A percentile compares a stretch with the other conserved stretches of the same genome.
Conservation (phyloP, 2,888 invertebrate species). For the Acronicta aceris region DNA sequence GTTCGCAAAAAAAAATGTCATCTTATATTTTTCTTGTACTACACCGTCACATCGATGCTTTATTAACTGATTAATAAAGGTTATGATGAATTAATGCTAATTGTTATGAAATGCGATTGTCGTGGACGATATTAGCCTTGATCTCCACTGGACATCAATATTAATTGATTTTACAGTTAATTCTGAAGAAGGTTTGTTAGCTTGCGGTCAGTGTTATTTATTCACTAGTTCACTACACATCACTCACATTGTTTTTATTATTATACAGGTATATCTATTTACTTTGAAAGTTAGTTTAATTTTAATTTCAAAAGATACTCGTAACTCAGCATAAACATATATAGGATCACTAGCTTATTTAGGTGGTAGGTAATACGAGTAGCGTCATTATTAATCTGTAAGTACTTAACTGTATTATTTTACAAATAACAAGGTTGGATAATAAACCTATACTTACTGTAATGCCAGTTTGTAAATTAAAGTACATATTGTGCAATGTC, state of each 20-base stretch:
- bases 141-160: conserved; percentile 55
- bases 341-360: too few species aligned
- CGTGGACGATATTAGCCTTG: conserved; percentile 76
- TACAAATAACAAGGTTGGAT: too few species aligned
- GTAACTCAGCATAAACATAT: too few species aligned
- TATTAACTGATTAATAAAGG: conserved; percentile 63
- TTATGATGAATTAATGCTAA: conserved; percentile 68
- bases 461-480: background rate
- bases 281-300: too few species aligned
- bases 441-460: too few species aligned
- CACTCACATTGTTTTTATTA: too few species aligned
- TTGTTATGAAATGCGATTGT: conserved; percentile 72
- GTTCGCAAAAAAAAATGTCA: background rate
- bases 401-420: too few species aligned
- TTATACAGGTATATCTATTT: too few species aligned
- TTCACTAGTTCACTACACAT: too few species aligned
- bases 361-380: too few species aligned
- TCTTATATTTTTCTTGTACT: background rate
- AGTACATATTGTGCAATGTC: conserved; percentile 13
- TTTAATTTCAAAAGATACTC: too few species aligned
- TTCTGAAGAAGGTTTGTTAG: background rate
- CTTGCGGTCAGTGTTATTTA: background rate
- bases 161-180: conserved; percentile 54
- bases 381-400: too few species aligned
- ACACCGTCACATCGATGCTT: conserved; percentile 26